phyloP scores from a whole-genome alignment of 37 sponge, comb jelly and placozoan species.

The Petrosia ficiformis region DNA sequence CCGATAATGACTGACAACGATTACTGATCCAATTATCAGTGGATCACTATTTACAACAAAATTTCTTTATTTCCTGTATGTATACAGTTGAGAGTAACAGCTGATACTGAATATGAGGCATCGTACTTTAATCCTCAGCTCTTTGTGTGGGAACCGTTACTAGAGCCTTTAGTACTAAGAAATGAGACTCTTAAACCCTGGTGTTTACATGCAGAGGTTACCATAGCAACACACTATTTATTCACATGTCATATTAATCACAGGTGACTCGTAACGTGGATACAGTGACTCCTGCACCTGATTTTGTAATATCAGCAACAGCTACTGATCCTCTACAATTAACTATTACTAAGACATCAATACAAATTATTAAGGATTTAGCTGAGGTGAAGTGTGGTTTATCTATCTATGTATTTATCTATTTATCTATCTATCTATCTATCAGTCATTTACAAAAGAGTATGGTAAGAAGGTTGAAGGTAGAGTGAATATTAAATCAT shows the following conservation, averaged over 20 bases:
- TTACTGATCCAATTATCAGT: too few species aligned
- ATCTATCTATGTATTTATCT: too few species aligned
- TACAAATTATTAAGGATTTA: conserved; percentile 54
- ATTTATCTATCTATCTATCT: neutral
- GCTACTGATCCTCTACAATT: conserved; percentile 59
- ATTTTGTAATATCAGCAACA: conserved; percentile 24
- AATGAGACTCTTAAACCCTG: conserved; percentile 50
- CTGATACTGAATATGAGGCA: conserved; percentile 49
- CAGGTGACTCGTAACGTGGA: too few species aligned
- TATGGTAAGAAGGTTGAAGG: conserved; percentile 62
- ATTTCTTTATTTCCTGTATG: conserved; percentile 9
- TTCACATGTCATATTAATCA: neutral
- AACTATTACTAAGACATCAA: conserved; percentile 57
- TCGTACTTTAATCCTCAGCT: conserved; percentile 72
- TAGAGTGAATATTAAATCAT: conserved; percentile 35
- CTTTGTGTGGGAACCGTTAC: conserved; percentile 80
- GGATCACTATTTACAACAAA: too few species aligned
- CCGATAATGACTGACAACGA: too few species aligned
- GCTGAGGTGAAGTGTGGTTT: conserved; percentile 58
- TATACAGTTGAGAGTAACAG: conserved; percentile 29
- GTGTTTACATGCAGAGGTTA: conserved; percentile 40
- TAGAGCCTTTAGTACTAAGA: conserved; percentile 65
- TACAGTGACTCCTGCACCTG: conserved; percentile 30
- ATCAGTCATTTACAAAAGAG: conserved; percentile 45
- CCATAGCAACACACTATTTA: neutral